phyloP scores from a whole-genome alignment of 2,888 invertebrate genomes.

The Sisyra terminalis region DNA sequence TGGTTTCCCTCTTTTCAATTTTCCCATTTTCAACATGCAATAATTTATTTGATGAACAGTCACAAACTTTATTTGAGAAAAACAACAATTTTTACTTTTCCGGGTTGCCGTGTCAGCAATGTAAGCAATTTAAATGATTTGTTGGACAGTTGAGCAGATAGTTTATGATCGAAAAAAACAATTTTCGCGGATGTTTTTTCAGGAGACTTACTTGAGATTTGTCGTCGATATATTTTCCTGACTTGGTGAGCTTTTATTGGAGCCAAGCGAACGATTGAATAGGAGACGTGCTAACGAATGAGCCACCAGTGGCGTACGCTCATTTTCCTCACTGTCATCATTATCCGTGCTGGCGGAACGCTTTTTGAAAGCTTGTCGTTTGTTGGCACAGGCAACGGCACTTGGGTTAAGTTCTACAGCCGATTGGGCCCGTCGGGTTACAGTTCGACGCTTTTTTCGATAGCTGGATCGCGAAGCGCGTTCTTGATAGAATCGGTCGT shows the following conservation, averaged over 20 bases:
- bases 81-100: no score
- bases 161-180: no score
- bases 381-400: constrained; percentile 44
- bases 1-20: no score
- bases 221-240: neutral
- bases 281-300: constrained; percentile 59
- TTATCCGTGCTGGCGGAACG: constrained; percentile 48
- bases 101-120: no score
- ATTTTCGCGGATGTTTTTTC: no score
- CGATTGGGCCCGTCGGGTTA: constrained; percentile 48
- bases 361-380: constrained; percentile 37
- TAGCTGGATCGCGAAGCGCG: constrained; percentile 32
- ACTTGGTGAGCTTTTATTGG: constrained; percentile 7
- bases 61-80: no score
- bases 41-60: no score
- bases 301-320: constrained; percentile 41
- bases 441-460: constrained; percentile 31
- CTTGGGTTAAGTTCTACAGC: constrained; percentile 48
- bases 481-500: constrained; percentile 64
- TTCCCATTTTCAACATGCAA: no score
- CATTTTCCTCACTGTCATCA: constrained; percentile 35
- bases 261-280: constrained; percentile 25
- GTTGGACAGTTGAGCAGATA: no score
- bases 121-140: no score
- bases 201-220: neutral